Conservation (phyloP, 2,888 invertebrate genomes). For the Drosophila silvestris region DNA sequence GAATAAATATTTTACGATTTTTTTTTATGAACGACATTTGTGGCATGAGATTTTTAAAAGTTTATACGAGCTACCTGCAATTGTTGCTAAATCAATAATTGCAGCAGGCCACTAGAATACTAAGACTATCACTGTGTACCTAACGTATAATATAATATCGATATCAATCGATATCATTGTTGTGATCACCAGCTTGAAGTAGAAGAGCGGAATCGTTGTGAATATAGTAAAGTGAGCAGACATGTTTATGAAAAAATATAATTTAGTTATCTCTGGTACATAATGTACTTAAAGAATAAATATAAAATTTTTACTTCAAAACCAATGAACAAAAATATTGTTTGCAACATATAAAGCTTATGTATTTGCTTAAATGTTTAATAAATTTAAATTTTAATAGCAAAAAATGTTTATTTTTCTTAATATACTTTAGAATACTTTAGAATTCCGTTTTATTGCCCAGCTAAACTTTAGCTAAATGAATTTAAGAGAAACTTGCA, state of each 20-base stretch:
- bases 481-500: slow-evolving; percentile 23
- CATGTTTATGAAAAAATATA: too few species aligned
- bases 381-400: not conserved
- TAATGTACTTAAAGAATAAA: not conserved
- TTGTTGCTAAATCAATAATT: not conserved
- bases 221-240: too few species aligned
- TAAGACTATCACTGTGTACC: too few species aligned
- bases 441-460: slow-evolving; percentile 3
- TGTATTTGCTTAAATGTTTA: not conserved
- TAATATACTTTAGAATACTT: not conserved
- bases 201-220: too few species aligned
- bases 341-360: too few species aligned
- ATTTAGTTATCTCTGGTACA: not conserved
- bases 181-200: too few species aligned
- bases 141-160: too few species aligned
- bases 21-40: not conserved
- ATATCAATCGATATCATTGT: too few species aligned
- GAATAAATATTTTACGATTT: not conserved
- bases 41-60: not conserved
- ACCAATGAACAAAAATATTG: too few species aligned
- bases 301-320: not conserved
- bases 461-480: slow-evolving; percentile 5
- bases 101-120: too few species aligned
- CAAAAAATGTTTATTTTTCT: not conserved
- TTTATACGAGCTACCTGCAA: not conserved